Percentiles rank a stretch among this genome's conserved stretches.
phyloP scores from a whole-genome alignment of 2,113 vertebrate genomes.

The Mobula hypostoma region DNA sequence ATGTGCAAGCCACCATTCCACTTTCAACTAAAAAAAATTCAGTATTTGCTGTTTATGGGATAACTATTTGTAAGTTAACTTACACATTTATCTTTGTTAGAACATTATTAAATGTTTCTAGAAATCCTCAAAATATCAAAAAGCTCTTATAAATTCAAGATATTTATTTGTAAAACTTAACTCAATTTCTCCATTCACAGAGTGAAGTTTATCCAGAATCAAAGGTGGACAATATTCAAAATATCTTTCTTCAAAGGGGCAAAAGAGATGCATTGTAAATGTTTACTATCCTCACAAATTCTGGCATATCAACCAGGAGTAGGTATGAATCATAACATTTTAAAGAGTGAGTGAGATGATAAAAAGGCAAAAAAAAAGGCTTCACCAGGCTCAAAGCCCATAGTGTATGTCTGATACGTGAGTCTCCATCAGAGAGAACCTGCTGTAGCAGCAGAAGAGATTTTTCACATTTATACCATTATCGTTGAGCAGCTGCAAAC shows the following conservation, averaged over 20 bases:
- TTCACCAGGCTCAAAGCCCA: neutral
- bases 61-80: neutral
- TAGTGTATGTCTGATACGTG: neutral
- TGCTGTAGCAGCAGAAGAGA: neutral
- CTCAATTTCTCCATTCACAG: neutral
- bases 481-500: neutral
- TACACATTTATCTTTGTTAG: neutral
- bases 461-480: neutral
- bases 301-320: neutral
- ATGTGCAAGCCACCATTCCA: neutral
- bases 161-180: neutral
- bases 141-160: neutral
- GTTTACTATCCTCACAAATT: neutral
- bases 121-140: neutral
- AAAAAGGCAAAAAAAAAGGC: neutral
- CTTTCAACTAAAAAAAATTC: neutral
- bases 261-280: neutral
- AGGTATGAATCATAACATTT: neutral
- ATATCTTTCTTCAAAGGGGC: neutral
- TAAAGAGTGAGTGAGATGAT: neutral
- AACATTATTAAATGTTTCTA: neutral
- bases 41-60: neutral
- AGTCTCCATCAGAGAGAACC: neutral
- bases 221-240: neutral
- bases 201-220: neutral